phyloP scores from a whole-genome alignment of 2,888 invertebrate genomes.

The Oconnorella tubifera region DNA sequence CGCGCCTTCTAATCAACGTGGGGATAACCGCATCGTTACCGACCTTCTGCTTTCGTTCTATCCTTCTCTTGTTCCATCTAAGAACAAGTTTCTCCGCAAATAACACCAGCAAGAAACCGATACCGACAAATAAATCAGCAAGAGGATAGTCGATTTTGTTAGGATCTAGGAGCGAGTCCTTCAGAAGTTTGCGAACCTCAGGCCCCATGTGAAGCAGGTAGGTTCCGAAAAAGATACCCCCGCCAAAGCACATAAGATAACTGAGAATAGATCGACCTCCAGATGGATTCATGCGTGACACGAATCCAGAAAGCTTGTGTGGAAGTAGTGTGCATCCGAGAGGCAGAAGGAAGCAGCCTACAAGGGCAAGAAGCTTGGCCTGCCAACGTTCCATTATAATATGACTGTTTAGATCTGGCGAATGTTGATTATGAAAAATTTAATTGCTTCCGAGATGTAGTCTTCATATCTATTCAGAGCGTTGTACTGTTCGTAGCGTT shows the following conservation, averaged over 20 bases:
- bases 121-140: constrained; percentile 45
- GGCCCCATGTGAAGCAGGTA: constrained; percentile 52
- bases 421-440: too few relatives aligned
- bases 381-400: constrained; percentile 31
- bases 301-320: constrained; percentile 23
- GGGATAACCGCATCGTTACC: too few relatives aligned
- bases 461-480: too few relatives aligned
- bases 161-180: constrained; percentile 28
- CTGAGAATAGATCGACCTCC: constrained; percentile 27
- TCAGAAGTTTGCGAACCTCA: constrained; percentile 42
- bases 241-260: constrained; percentile 46
- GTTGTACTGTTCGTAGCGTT: too few relatives aligned
- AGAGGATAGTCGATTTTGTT: constrained; percentile 43
- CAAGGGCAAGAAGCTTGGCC: constrained; percentile 28
- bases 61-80: constrained; percentile 23
- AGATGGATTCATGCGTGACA: constrained; percentile 7
- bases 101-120: constrained; percentile 49
- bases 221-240: constrained; percentile 52
- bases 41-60: constrained; percentile 8
- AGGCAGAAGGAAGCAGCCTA: constrained; percentile 27
- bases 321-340: constrained; percentile 29
- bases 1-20: too few relatives aligned
- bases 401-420: too few relatives aligned
- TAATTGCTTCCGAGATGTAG: too few relatives aligned
- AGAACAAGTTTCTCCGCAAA: constrained; percentile 43